Percentiles rank a stretch among this genome's conserved stretches.
phyloP scores from a whole-genome alignment of 2,113 vertebrate genomes.

The Hepsetus odoe region DNA sequence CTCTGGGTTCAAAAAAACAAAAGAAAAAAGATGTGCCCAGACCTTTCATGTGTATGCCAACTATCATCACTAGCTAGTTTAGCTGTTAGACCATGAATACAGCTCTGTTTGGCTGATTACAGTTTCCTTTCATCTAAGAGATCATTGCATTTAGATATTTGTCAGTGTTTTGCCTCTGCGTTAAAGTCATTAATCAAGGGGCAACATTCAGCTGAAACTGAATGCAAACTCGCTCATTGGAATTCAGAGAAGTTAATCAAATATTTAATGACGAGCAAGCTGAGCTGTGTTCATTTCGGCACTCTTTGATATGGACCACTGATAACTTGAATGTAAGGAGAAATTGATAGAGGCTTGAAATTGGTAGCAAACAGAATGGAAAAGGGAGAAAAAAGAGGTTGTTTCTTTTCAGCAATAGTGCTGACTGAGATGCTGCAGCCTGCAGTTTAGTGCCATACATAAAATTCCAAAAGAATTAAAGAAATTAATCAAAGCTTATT shows the following conservation, averaged over 20 bases:
- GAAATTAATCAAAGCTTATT: constrained; percentile 56
- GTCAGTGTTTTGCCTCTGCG: neutral
- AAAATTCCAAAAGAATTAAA: constrained; percentile 46
- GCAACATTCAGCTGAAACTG: constrained; percentile 15
- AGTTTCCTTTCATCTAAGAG: neutral
- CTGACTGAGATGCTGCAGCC: constrained; percentile 30
- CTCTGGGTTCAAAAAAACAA: neutral
- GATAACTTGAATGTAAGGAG: constrained; percentile 3
- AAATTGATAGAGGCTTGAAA: constrained; percentile 10
- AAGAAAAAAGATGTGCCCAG: neutral
- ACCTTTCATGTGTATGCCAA: neutral
- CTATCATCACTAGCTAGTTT: neutral
- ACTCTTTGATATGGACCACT: neutral
- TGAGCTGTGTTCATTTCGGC: constrained; percentile 1
- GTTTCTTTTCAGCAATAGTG: constrained; percentile 17
- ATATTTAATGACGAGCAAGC: constrained; percentile 25
- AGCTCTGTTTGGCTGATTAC: constrained; percentile 12
- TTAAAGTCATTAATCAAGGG: constrained; percentile 4
- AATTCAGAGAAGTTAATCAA: constrained; percentile 12
- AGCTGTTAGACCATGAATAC: neutral
- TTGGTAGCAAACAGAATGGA: neutral
- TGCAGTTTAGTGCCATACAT: constrained; percentile 35
- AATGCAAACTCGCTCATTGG: neutral
- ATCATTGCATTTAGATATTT: constrained; percentile 29
- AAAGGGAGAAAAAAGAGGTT: neutral